Conservation (phyloP, 2,888 invertebrate species). For the Drosophila anomelani region DNA sequence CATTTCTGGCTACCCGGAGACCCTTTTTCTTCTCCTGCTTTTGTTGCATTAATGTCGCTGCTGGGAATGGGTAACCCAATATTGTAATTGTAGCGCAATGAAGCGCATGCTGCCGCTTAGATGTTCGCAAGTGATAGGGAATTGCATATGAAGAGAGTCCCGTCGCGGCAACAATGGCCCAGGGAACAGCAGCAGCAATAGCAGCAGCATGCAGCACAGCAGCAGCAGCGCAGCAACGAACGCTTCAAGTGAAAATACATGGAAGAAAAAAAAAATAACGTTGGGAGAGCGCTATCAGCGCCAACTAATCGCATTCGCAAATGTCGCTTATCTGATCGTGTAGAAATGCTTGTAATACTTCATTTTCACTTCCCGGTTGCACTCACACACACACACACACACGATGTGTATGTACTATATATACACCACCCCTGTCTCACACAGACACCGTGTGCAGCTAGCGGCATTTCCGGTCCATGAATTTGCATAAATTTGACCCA, state of each 20-base stretch:
- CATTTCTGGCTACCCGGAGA: conserved; percentile 53
- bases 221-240: conserved; percentile 17
- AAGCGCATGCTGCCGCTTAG: conserved; percentile 80
- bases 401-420: neutral
- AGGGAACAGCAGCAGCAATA: conserved; percentile 34
- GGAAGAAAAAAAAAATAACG: conserved; percentile 49
- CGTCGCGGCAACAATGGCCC: conserved; percentile 67
- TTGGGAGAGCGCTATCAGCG: conserved; percentile 75
- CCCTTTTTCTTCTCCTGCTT: conserved; percentile 42
- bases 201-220: conserved; percentile 1
- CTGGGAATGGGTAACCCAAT: conserved; percentile 80
- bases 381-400: conserved; percentile 32
- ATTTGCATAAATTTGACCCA: conserved; percentile 81
- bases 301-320: conserved; percentile 83
- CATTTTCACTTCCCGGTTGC: conserved; percentile 83
- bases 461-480: conserved; percentile 79
- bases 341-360: conserved; percentile 83
- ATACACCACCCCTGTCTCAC: conserved; percentile 52
- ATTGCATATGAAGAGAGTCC: conserved; percentile 75
- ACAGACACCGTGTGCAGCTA: conserved; percentile 81
- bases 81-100: conserved; percentile 84
- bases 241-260: conserved; percentile 28
- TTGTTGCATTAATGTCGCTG: conserved; percentile 37
- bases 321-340: conserved; percentile 83
- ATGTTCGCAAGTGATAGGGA: conserved; percentile 83